Evolutionary conservation across 2,888 invertebrate genomes (phyloP).

Genomic region (Ceriagrion tenellum): DNA sequence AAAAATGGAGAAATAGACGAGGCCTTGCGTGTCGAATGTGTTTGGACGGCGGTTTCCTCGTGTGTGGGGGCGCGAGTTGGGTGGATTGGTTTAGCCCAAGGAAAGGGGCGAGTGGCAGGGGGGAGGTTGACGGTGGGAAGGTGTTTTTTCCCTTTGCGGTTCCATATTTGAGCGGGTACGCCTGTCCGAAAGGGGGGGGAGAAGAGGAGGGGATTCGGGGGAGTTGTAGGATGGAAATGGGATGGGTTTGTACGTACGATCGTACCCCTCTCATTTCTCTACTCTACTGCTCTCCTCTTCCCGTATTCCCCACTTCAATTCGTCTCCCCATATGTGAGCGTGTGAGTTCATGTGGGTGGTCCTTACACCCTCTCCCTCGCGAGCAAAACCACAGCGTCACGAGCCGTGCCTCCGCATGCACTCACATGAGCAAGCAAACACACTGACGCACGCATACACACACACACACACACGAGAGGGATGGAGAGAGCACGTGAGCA

Average conservation of each 20-base stretch:
- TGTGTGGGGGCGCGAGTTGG: not conserved
- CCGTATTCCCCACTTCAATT: not conserved
- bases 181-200: not conserved
- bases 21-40: conserved; percentile 51
- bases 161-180: not conserved
- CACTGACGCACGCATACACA: not conserved
- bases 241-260: not conserved
- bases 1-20: not conserved
- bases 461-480: not conserved
- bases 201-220: not conserved
- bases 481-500: conserved; percentile 24
- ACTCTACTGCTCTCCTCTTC: not conserved
- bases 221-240: not conserved
- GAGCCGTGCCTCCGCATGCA: conserved; percentile 38
- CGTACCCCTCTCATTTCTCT: not conserved
- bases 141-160: conserved; percentile 54
- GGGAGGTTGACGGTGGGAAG: not conserved
- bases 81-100: not conserved
- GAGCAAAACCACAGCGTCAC: conserved; percentile 61
- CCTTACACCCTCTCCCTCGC: conserved; percentile 33
- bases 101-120: not conserved
- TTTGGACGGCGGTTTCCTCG: conserved; percentile 8
- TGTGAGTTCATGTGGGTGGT: conserved; percentile 57
- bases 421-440: not conserved
- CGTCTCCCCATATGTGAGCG: conserved; percentile 30